phyloP scores from a whole-genome alignment of 2,113 vertebrate species.

The Alaudala cheleensis region DNA sequence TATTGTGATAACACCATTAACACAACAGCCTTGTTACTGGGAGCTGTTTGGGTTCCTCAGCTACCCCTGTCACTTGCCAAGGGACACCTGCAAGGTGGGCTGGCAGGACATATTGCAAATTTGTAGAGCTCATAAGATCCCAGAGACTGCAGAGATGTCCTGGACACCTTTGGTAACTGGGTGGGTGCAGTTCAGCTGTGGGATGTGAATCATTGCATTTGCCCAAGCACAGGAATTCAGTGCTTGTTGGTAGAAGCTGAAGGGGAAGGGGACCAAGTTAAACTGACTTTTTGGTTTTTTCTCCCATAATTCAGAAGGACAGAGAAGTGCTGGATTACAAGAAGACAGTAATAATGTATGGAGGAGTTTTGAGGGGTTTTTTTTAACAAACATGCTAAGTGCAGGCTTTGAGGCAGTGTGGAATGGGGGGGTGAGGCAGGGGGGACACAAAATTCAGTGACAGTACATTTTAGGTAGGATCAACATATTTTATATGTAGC shows the following conservation, averaged over 20 bases:
- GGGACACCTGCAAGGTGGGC: not conserved
- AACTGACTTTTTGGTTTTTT: too few species aligned
- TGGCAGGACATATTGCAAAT: fast-evolving
- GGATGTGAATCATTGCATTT: not conserved
- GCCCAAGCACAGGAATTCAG: not conserved
- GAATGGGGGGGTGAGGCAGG: not conserved
- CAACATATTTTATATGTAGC: not conserved
- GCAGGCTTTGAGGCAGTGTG: not conserved
- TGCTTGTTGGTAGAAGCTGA: not conserved
- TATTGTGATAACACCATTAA: not conserved
- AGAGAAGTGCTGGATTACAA: not conserved
- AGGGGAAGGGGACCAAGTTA: not conserved
- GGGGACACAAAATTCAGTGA: not conserved
- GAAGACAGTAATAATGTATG: not conserved
- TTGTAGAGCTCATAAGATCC: fast-evolving
- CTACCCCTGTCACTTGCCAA: too few species aligned
- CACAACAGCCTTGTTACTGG: too few species aligned
- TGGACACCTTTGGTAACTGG: not conserved
- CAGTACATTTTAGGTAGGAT: not conserved
- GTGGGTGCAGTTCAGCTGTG: not conserved
- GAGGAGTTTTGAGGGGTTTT: too few species aligned
- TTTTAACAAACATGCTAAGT: not conserved
- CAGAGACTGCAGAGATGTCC: not conserved
- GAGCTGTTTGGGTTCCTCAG: not conserved
- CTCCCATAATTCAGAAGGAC: not conserved